phyloP scores from a whole-genome alignment of 2,797 vertebrate species.

The Scolopax bukidnonensis region DNA sequence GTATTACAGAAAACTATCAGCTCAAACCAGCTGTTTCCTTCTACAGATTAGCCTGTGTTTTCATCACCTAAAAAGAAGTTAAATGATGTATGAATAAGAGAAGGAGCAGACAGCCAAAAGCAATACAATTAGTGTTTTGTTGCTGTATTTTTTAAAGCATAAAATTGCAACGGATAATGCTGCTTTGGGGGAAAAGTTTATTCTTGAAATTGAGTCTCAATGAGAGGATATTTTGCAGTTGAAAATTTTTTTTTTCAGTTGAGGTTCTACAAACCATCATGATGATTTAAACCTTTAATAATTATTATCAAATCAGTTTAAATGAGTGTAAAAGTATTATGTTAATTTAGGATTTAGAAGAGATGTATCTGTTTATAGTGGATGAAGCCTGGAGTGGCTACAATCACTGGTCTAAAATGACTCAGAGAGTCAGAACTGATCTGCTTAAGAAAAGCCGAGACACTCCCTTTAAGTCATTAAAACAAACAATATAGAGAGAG shows the following conservation, averaged over 20 bases:
- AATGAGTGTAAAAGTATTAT: not conserved
- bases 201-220: not conserved
- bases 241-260: not conserved
- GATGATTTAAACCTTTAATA: not conserved
- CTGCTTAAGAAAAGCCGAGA: not conserved
- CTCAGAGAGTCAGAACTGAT: not conserved
- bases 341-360: not conserved
- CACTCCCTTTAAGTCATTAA: not conserved
- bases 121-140: not conserved
- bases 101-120: not conserved
- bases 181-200: not conserved
- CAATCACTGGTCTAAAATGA: not conserved
- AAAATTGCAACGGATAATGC: not conserved
- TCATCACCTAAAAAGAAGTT: conserved; percentile 4
- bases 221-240: not conserved
- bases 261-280: not conserved
- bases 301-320: not conserved
- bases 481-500: not conserved
- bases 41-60: conserved; percentile 10
- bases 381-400: not conserved
- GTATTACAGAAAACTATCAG: not conserved
- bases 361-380: not conserved
- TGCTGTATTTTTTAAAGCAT: not conserved
- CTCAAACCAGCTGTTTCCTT: not conserved
- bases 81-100: conserved; percentile 1